Conservation (phyloP, 2,113 vertebrate genomes). For the Phocoena sinus region DNA sequence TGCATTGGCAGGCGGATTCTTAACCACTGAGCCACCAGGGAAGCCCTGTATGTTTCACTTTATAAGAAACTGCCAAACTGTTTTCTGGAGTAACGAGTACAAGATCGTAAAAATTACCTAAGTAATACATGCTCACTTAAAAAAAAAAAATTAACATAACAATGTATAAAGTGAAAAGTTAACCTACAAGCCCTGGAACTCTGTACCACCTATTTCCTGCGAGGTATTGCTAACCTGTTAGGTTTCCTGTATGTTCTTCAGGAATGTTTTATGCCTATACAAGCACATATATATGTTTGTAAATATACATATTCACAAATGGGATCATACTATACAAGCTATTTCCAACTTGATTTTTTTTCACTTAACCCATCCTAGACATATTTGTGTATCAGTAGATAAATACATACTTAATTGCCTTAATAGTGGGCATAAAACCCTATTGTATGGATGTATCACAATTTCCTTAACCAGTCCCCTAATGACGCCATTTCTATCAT, state of each 20-base stretch:
- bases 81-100: neutral
- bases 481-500: neutral
- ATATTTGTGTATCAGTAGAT: neutral
- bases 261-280: neutral
- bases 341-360: slow-evolving; percentile 14
- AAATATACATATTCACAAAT: neutral
- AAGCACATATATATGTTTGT: neutral
- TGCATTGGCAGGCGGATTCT: too few relatives aligned
- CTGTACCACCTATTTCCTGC: neutral
- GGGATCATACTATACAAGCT: neutral
- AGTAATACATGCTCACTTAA: neutral
- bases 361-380: neutral
- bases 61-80: slow-evolving; percentile 10
- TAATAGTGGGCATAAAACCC: neutral
- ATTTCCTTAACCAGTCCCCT: neutral
- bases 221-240: neutral
- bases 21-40: too few relatives aligned
- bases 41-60: neutral
- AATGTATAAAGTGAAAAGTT: neutral
- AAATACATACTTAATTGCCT: neutral
- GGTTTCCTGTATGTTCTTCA: neutral
- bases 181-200: neutral
- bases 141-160: neutral
- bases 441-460: neutral
- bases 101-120: neutral